These are phyloP conservation scores for Corythornis leucogaster DNA, from an alignment of 2,797 vertebrate species.

Conservation along the genomic window DNA sequence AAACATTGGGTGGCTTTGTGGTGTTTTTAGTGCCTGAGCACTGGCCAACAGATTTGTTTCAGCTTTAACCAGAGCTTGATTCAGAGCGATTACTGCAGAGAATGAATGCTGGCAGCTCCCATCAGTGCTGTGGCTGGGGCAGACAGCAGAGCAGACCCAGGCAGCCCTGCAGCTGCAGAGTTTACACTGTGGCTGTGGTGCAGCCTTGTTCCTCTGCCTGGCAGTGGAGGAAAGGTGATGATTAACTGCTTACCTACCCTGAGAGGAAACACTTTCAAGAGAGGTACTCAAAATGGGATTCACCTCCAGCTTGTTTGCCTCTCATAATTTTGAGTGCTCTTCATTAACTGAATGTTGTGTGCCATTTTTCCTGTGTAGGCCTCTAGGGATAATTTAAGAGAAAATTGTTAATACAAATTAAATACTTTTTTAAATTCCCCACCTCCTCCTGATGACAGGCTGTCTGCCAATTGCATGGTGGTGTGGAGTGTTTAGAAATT, in stretches of 20 bases:
- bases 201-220: not conserved
- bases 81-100: not conserved
- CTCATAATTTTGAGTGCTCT: constrained; percentile 45
- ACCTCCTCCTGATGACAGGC: not conserved
- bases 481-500: not conserved
- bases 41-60: constrained; percentile 16
- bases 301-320: constrained; percentile 51
- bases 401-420: constrained; percentile 16
- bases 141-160: not conserved
- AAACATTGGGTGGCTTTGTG: constrained; percentile 44
- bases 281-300: constrained; percentile 15
- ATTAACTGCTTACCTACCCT: not conserved
- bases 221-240: not conserved
- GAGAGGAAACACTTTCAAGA: constrained; percentile 28
- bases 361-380: constrained; percentile 6
- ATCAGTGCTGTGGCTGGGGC: not conserved
- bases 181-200: not conserved
- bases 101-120: not conserved
- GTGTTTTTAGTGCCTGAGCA: constrained; percentile 13
- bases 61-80: not conserved
- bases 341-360: constrained; percentile 42
- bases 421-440: not conserved
- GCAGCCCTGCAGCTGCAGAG: not conserved
- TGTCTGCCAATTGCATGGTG: not conserved
- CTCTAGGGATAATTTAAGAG: constrained; percentile 51